Evolutionary conservation across 2,113 vertebrate species (phyloP).

Genomic region (Cacatua alba): DNA sequence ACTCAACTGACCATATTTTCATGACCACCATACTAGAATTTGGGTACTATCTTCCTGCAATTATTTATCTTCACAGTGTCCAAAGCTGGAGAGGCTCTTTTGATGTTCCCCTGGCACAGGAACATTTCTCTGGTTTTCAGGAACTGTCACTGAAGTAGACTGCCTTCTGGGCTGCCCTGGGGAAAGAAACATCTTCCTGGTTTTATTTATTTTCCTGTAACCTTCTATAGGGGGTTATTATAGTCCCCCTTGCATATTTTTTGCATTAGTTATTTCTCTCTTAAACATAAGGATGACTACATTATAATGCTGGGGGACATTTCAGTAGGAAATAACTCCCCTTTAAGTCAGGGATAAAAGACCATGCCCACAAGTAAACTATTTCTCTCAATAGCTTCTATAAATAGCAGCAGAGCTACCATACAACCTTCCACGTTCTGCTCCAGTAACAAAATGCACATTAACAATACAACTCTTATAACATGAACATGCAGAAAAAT

Average conservation of each 20-base stretch:
- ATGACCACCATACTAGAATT: background rate
- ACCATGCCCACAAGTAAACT: background rate
- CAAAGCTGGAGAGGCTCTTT: background rate
- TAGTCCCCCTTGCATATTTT: background rate
- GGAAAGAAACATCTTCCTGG: background rate
- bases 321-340: background rate
- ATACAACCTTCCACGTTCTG: background rate
- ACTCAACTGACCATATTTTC: background rate
- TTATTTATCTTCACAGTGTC: background rate
- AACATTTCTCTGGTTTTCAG: background rate
- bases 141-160: background rate
- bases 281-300: background rate
- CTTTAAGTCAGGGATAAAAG: background rate
- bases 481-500: background rate
- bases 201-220: background rate
- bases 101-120: background rate
- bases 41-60: background rate
- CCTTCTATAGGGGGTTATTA: background rate
- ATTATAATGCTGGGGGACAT: background rate
- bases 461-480: background rate
- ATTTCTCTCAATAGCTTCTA: background rate
- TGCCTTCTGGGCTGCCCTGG: background rate
- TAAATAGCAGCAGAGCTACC: background rate
- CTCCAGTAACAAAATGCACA: background rate
- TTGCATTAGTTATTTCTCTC: background rate